These are phyloP conservation scores for Steromphala cineraria DNA, from an alignment of 2,888 invertebrate genomes.

Conservation along the genomic window DNA sequence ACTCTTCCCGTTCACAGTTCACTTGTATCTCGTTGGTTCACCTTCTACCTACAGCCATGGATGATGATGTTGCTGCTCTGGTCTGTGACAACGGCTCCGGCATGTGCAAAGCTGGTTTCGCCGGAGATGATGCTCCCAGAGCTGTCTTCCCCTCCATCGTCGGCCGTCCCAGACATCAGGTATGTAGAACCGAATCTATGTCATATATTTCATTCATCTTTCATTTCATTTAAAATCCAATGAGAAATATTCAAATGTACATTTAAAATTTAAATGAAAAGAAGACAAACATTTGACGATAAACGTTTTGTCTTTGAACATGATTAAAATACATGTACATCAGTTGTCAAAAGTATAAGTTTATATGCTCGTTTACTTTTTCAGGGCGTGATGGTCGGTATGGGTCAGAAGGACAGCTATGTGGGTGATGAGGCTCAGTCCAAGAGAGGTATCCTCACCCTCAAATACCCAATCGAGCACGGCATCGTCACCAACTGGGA, in stretches of 20 bases:
- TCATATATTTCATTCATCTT: too few species aligned
- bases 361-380: too few species aligned
- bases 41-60: conserved; percentile 26
- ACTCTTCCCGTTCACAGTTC: neutral
- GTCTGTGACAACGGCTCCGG: conserved; percentile 89
- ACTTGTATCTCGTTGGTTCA: neutral
- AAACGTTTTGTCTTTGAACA: too few species aligned
- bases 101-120: conserved; percentile 69
- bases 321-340: too few species aligned
- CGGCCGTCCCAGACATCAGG: conserved; percentile 65
- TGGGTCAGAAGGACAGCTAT: conserved; percentile 70
- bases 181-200: conserved; percentile 15
- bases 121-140: conserved; percentile 64
- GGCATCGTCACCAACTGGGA: conserved; percentile 74
- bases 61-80: conserved; percentile 74
- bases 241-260: too few species aligned
- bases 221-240: too few species aligned
- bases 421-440: conserved; percentile 70
- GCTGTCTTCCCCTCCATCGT: conserved; percentile 66
- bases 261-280: too few species aligned
- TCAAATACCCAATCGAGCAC: conserved; percentile 72
- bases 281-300: too few species aligned
- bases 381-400: conserved; percentile 61
- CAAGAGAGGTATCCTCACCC: conserved; percentile 69
- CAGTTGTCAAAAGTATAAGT: too few species aligned